Evolutionary conservation across 2,888 invertebrate genomes (phyloP), one percentile per base, ranked within the genome.

Genomic region (Oligia strigilis): DNA sequence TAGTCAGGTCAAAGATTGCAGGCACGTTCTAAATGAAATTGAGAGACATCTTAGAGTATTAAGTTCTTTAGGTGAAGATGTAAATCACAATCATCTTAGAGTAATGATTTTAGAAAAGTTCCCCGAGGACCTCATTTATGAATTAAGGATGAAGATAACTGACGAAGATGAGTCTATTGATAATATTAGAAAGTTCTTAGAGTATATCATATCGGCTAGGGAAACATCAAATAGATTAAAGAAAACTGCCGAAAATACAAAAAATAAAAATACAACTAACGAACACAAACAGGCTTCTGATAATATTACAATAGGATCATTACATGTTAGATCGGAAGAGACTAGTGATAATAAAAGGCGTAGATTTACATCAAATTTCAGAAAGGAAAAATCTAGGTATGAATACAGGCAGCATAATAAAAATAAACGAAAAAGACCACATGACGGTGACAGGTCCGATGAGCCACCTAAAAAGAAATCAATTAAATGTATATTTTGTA

Each of bases 381-480:
- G 40, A 23, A 66, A 55, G 36, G 36, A 19, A 36, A 36, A 52
- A 19, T 55, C 19, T 29, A 69, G 29, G 29, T 69, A 69, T 69
- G 49, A 49, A 69, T 49, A 62, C 29, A 55, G 23, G 8, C 71
- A 58, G 14, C 40, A 14, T 23, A 40, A 14, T 55, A 72, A 43
- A 58, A 1, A 40, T 72, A 71, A 71, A 58, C 58, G 14, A 9
- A 71, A 71, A 71, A 71, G 40, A 40, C n/a, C 58, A 58, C 14
- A 71, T 17, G 58, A 40, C 43, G 36, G 55, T 71, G 55, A 71
- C 71, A 58, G 71, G 71, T 58, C 40, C 71, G 14, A 71, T 40
- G 71, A 71, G 40, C 58, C 58, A 72, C 40, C 71, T 58, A 58
- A 72, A 40, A 72, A 72, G 40, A 72, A 72, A 58, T n/a, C 40